Evolutionary conservation across 2,113 vertebrate species (phyloP).

Genomic region (Cyprinodon variegatus): DNA sequence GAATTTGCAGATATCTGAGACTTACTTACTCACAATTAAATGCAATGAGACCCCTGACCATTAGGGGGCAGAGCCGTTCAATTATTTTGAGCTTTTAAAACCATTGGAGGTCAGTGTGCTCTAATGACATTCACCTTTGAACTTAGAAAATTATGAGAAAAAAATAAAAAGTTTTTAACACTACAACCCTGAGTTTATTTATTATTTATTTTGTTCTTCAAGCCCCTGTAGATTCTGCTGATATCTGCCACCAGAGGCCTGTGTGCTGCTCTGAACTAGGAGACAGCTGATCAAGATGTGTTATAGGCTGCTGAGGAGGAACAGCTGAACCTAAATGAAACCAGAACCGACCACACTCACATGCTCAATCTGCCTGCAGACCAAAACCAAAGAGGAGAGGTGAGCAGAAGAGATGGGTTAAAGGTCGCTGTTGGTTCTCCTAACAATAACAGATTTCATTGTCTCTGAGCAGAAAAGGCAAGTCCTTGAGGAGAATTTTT

Average conservation of each 20-base stretch:
- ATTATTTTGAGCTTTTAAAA: not conserved
- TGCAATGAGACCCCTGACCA: conserved; percentile 11
- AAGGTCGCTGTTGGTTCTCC: conserved; percentile 13
- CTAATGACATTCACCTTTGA: not conserved
- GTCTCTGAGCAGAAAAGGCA: conserved; percentile 8
- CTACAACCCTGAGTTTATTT: not conserved
- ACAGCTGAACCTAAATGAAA: conserved; percentile 15
- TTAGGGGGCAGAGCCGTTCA: conserved; percentile 9
- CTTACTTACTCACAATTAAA: not conserved
- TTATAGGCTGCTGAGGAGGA: conserved; percentile 36
- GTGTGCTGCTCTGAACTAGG: conserved; percentile 8
- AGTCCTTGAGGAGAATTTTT: not conserved
- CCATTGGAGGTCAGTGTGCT: conserved; percentile 22
- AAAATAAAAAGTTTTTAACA: not conserved
- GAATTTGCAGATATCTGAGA: too few species aligned
- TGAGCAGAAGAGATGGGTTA: conserved; percentile 21
- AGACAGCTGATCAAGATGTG: conserved; percentile 45
- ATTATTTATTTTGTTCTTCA: not conserved
- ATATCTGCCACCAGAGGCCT: conserved; percentile 36
- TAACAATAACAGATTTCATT: conserved; percentile 14
- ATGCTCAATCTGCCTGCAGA: conserved; percentile 29
- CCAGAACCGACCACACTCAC: conserved; percentile 26
- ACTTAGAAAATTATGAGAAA: not conserved
- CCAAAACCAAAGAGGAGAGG: conserved; percentile 20
- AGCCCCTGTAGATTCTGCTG: conserved; percentile 12